These are phyloP conservation scores for Nowickia ferox DNA, from an alignment of 2,888 invertebrate genomes.

Conservation along the genomic window DNA sequence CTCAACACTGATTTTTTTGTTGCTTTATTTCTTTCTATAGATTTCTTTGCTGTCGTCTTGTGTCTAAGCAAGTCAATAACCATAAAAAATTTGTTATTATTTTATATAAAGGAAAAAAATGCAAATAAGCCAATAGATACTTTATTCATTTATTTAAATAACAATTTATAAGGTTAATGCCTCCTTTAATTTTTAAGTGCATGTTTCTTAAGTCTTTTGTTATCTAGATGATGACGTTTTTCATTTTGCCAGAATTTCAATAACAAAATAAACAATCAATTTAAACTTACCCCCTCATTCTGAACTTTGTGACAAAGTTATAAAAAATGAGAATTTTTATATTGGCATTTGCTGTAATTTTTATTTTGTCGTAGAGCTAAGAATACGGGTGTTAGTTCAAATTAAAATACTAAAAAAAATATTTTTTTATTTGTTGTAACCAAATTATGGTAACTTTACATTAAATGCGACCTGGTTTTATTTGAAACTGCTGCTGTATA, in stretches of 20 bases:
- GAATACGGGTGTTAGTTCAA: too few relatives aligned
- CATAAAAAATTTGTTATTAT: slow-evolving; percentile 16
- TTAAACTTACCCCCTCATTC: neutral
- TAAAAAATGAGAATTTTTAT: too few relatives aligned
- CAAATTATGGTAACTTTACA: too few relatives aligned
- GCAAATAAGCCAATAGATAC: neutral
- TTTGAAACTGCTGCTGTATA: too few relatives aligned
- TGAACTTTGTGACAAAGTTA: too few relatives aligned
- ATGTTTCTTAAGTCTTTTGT: slow-evolving; percentile 72
- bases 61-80: slow-evolving; percentile 36
- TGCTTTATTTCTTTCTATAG: slow-evolving; percentile 4
- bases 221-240: slow-evolving; percentile 16
- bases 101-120: neutral
- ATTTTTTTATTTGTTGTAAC: too few relatives aligned
- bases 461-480: too few relatives aligned
- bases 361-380: too few relatives aligned
- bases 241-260: neutral
- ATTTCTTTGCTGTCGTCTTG: neutral
- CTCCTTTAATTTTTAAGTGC: slow-evolving; percentile 2
- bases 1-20: slow-evolving; percentile 6
- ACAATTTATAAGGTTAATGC: slow-evolving; percentile 11
- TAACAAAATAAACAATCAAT: neutral
- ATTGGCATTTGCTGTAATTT: too few relatives aligned
- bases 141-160: slow-evolving; percentile 31
- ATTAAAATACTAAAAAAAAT: too few relatives aligned